Evolutionary conservation across 2,888 invertebrate genomes (phyloP).

Genomic region (Cabera pusaria): DNA sequence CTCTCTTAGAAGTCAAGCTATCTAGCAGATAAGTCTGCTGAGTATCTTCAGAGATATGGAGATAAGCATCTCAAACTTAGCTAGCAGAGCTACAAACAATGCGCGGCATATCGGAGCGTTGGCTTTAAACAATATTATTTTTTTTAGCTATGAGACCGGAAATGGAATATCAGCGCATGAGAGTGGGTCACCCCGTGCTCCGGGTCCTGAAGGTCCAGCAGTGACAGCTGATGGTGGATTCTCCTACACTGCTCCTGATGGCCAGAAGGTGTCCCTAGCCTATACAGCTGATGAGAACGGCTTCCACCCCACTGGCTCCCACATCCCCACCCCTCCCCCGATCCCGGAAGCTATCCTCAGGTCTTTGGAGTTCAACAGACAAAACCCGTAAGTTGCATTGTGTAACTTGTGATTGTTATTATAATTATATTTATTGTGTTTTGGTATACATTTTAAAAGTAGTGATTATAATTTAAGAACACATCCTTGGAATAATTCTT

Average conservation of each 20-base stretch:
- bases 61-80: too few species aligned
- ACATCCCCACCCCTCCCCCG: conserved; percentile 83
- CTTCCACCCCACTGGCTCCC: conserved; percentile 84
- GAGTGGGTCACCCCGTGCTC: conserved; percentile 76
- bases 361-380: conserved; percentile 66
- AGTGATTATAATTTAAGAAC: too few species aligned
- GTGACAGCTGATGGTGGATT: conserved; percentile 85
- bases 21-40: too few species aligned
- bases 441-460: too few species aligned
- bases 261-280: conserved; percentile 82
- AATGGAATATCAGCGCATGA: conserved; percentile 85
- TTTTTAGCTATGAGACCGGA: conserved; percentile 81
- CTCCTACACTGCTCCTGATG: conserved; percentile 86
- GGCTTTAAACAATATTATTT: background rate
- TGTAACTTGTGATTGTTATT: too few species aligned
- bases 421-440: too few species aligned
- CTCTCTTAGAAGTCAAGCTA: too few species aligned
- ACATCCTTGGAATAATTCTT: too few species aligned
- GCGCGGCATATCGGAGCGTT: too few species aligned
- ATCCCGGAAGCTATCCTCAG: conserved; percentile 80
- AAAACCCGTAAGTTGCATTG: conserved; percentile 62
- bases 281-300: conserved; percentile 88
- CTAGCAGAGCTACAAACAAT: too few species aligned
- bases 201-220: conserved; percentile 70
- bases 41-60: too few species aligned